Evolutionary conservation across 2,888 invertebrate genomes (phyloP), one percentile per base, ranked within the genome.

Genomic region (Stomorhina lunata): DNA sequence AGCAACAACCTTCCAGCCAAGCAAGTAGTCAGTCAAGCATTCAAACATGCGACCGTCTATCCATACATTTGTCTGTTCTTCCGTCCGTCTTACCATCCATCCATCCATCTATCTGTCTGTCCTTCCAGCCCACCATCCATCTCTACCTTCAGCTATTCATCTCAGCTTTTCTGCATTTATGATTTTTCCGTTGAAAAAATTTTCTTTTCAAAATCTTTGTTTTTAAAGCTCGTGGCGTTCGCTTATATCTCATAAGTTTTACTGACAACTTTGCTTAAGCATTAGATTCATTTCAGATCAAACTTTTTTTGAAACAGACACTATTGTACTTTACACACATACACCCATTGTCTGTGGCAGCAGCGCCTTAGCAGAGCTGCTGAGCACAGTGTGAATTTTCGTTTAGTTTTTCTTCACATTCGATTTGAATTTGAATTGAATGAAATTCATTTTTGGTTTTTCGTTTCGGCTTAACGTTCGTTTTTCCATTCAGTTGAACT

Each of bases 401-500:
- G 68, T 73, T 45, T n/a, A n/a, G n/a, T 79, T 75, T 69, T 61
- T 53, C 50, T 43, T 10, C n/a, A n/a, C n/a, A n/a, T n/a, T n/a
- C n/a, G n/a, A n/a, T n/a, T n/a, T n/a, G n/a, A 25, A 53, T 77
- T 69, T 40, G 50, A 59, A 40, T 43, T 53, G 37, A 32, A 50
- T 59, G 57, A 27, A 32, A 15, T 69, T 69, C 37, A 10, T 68
- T 45, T 76, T 63, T 73, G 27, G 61, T 53, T 69, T 76, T 82
- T 82, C 79, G 69, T 82, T 79, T 29, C 48, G 50, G 29, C 59
- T 45, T 71, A 79, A 55, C 75, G 61, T 82, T 84, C 84, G 83
- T 77, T 84, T 84, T 85, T 84, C 78, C 72, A 72, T 86, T 90
- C 88, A 90, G 90, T 90, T 90, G 87, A 87, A 88, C 87, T 88